phyloP scores from a whole-genome alignment of 2,888 invertebrate genomes.

The Diarsia mendica region DNA sequence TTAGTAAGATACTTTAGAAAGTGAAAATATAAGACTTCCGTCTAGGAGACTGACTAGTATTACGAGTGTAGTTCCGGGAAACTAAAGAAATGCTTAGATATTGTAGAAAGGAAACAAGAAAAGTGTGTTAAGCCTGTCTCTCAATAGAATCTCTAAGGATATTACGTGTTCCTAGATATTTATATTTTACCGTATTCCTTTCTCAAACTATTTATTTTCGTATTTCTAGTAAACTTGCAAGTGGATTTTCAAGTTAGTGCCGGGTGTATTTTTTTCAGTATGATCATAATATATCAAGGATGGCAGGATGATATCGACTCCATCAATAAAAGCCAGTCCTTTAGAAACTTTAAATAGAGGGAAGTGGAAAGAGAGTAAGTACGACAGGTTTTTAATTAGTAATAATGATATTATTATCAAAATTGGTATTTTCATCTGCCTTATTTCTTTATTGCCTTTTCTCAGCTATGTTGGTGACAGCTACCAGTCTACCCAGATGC shows the following conservation, averaged over 20 bases:
- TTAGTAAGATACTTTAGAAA: neutral
- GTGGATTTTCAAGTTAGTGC: neutral
- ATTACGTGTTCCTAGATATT: slow-evolving; percentile 4
- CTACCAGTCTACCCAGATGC: neutral
- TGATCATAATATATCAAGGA: too few relatives aligned
- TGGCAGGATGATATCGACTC: neutral
- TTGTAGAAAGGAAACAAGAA: slow-evolving; percentile 32
- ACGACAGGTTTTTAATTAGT: neutral
- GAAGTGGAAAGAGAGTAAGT: neutral
- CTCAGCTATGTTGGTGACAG: neutral
- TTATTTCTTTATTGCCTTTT: too few relatives aligned
- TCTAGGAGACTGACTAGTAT: neutral
- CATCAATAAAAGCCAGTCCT: neutral
- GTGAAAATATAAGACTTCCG: neutral
- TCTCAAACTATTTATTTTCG: neutral
- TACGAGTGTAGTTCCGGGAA: slow-evolving; percentile 2
- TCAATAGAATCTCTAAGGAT: slow-evolving; percentile 31
- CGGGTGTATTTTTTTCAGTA: neutral
- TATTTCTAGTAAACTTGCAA: neutral
- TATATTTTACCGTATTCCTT: neutral
- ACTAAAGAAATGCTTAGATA: slow-evolving; percentile 27
- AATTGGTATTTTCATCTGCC: neutral
- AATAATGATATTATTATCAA: neutral
- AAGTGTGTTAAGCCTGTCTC: slow-evolving; percentile 37
- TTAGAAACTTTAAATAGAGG: neutral